Conservation (phyloP, 2,113 vertebrate genomes). For the Tupaia tana region DNA sequence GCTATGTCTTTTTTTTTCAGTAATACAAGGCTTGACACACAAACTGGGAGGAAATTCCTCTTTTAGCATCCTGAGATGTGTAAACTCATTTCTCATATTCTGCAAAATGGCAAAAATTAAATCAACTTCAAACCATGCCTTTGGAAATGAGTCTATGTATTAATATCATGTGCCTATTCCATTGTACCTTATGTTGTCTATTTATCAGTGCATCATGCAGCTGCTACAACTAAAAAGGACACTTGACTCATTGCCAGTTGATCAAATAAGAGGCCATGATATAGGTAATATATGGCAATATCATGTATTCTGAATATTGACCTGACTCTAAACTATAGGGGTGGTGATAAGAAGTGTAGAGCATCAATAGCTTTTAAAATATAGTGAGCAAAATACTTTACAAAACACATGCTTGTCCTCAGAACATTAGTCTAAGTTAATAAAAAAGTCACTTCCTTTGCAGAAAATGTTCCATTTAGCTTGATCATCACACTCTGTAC, state of each 20-base stretch:
- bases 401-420: background rate
- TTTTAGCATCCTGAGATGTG: background rate
- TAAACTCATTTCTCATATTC: background rate
- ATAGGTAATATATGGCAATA: background rate
- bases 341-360: background rate
- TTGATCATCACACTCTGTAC: background rate
- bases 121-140: background rate
- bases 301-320: background rate
- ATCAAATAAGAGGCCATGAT: background rate
- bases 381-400: background rate
- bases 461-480: background rate
- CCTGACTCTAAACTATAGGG: background rate
- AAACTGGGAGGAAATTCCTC: background rate
- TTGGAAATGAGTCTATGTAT: conserved; percentile 6
- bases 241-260: background rate
- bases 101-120: background rate
- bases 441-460: background rate
- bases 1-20: background rate
- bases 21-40: background rate
- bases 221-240: background rate
- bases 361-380: background rate
- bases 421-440: background rate
- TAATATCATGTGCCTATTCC: background rate
- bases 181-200: background rate
- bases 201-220: background rate